phyloP scores from a whole-genome alignment of 2,113 vertebrate species.

The Urocynchramus pylzowi region DNA sequence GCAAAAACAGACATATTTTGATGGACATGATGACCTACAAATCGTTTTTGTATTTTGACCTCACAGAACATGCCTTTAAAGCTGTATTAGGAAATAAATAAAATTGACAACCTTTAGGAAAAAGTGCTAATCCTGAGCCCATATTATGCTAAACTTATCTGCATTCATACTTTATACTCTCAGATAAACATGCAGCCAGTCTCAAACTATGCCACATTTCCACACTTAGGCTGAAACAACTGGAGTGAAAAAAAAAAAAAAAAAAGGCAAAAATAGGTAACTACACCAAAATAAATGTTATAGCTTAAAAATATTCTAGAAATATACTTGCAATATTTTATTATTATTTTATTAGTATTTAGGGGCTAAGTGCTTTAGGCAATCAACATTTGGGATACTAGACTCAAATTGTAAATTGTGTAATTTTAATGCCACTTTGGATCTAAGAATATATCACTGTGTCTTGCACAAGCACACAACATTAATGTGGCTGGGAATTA shows the following conservation, averaged over 20 bases:
- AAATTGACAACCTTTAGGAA: not conserved
- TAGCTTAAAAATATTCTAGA: constrained; percentile 27
- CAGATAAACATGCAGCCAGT: constrained; percentile 45
- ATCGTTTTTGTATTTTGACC: not conserved
- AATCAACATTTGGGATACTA: constrained; percentile 17
- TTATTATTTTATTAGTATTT: not conserved
- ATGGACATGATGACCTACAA: not conserved
- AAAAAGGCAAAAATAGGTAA: constrained; percentile 22
- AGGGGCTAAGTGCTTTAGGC: constrained; percentile 22
- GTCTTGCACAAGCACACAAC: not conserved
- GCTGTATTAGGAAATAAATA: constrained; percentile 7
- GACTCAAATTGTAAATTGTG: not conserved
- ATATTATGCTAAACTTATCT: not conserved
- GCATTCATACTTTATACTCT: constrained; percentile 32
- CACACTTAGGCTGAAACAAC: not conserved
- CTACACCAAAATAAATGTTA: constrained; percentile 35
- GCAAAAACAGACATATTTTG: not conserved
- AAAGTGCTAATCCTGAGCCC: constrained; percentile 30
- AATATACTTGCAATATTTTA: constrained; percentile 39
- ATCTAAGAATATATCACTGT: not conserved
- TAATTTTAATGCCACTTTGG: constrained; percentile 22
- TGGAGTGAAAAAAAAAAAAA: not conserved
- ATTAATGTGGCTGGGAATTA: not conserved
- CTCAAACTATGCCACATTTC: not conserved
- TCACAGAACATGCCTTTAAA: constrained; percentile 40